Conservation (phyloP, 2,113 vertebrate genomes). For the Oryctolagus cuniculus region mOryCun1.1 NC_091435.1:172718001-172718500, state of each 20-base stretch:
- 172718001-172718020: not conserved
- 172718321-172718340: not conserved
- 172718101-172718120: not conserved
- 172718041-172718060: not conserved
- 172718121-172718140: not conserved
- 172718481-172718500: not conserved
- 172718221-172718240: not conserved
- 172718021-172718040: not conserved
- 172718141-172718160: not conserved
- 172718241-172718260: not conserved
- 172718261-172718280: slow-evolving; percentile 9
- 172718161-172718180: not conserved
- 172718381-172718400: not conserved
- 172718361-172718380: not conserved
- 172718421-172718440: slow-evolving; percentile 17
- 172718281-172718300: not conserved
- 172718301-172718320: not conserved
- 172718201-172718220: not conserved
- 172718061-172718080: not conserved
- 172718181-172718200: slow-evolving; percentile 22
- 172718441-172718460: not conserved
- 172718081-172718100: not conserved
- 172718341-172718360: not conserved
- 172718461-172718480: not conserved
- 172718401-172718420: not conserved